phyloP scores from a whole-genome alignment of 2,113 vertebrate species.

The Monarcha castaneiventris region DNA sequence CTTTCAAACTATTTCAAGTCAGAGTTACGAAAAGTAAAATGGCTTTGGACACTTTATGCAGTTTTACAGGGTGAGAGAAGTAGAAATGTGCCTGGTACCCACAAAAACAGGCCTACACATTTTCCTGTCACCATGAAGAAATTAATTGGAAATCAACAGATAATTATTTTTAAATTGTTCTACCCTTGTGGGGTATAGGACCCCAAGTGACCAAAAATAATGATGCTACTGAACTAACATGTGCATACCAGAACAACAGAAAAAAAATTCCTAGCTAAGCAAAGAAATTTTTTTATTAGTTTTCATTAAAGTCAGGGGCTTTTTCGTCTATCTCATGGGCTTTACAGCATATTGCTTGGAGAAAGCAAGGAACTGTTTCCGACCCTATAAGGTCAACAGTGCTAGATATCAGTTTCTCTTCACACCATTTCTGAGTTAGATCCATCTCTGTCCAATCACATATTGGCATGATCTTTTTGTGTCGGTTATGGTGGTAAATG shows the following conservation, averaged over 20 bases:
- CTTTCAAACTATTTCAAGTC: not conserved
- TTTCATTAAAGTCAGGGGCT: not conserved
- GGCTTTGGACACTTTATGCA: not conserved
- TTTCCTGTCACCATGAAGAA: not conserved
- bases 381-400: not conserved
- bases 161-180: not conserved
- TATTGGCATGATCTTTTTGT: not conserved
- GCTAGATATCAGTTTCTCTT: not conserved
- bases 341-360: not conserved
- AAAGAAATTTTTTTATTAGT: not conserved
- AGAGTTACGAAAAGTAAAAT: not conserved
- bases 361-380: not conserved
- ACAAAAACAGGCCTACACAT: not conserved
- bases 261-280: not conserved
- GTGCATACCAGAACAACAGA: not conserved
- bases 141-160: not conserved
- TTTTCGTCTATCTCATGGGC: not conserved
- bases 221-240: not conserved
- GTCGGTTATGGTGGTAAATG: not conserved
- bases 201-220: not conserved
- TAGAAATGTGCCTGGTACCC: accelerated
- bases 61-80: not conserved
- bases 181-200: not conserved
- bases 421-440: not conserved
- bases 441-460: not conserved